Conservation (phyloP, 2,888 invertebrate species). For the Incurvaria masculella region DNA sequence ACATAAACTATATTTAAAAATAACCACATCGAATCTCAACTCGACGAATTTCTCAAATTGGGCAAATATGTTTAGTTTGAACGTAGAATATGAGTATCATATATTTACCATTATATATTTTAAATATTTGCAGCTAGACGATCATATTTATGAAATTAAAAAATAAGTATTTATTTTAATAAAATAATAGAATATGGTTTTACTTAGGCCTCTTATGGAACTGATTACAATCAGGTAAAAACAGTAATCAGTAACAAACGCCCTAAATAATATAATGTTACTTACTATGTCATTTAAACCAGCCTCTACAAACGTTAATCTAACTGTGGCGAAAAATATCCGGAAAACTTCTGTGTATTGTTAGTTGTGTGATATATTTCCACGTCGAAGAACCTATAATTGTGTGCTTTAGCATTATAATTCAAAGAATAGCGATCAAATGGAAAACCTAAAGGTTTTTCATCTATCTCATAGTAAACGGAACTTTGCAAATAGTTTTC, state of each 20-base stretch:
- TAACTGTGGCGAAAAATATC: slow-evolving; percentile 31
- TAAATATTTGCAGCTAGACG: too few relatives aligned
- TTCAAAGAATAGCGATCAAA: slow-evolving; percentile 31
- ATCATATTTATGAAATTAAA: too few relatives aligned
- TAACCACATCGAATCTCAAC: too few relatives aligned
- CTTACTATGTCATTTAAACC: background rate
- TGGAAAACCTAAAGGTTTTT: slow-evolving; percentile 42
- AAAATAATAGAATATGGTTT: background rate
- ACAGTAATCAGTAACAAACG: too few relatives aligned
- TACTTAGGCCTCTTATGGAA: background rate
- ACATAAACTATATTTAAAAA: too few relatives aligned
- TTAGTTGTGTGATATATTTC: slow-evolving; percentile 30
- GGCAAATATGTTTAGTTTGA: too few relatives aligned
- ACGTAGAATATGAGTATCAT: too few relatives aligned
- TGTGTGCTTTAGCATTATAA: slow-evolving; percentile 23
- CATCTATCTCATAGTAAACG: slow-evolving; percentile 25
- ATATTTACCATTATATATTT: too few relatives aligned
- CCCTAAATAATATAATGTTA: too few relatives aligned
- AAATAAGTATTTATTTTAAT: too few relatives aligned
- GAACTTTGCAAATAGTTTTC: slow-evolving; percentile 18
- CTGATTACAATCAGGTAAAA: background rate
- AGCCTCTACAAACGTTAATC: slow-evolving; percentile 18
- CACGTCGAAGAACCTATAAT: slow-evolving; percentile 40
- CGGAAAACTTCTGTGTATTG: slow-evolving; percentile 20
- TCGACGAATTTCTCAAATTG: too few relatives aligned